Percentiles rank a stretch among this genome's conserved stretches.
These are phyloP conservation scores for Drosophila neocordata DNA, from an alignment of 1,140 invertebrate genomes.

Conservation along the genomic window DNA sequence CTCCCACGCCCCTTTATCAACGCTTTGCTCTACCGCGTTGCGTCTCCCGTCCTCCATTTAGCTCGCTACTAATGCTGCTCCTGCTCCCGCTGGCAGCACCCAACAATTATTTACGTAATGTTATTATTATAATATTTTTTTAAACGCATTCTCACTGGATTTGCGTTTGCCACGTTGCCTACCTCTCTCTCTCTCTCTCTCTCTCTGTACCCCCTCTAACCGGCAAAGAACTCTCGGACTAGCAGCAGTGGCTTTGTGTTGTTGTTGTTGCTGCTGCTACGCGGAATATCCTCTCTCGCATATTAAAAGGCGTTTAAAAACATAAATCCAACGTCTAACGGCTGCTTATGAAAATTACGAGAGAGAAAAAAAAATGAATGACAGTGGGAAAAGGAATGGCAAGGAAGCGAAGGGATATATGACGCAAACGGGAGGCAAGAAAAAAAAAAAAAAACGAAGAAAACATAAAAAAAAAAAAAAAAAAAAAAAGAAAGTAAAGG, in stretches of 20 bases:
- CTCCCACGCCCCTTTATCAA: not conserved
- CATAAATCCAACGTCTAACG: conserved; percentile 81
- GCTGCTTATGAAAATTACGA: conserved; percentile 82
- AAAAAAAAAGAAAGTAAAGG: not conserved
- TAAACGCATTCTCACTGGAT: conserved; percentile 80
- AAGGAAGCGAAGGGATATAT: conserved; percentile 18
- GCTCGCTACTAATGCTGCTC: not conserved
- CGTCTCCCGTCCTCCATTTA: too few species aligned
- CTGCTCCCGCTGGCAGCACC: conserved; percentile 42
- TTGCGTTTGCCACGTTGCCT: conserved; percentile 51
- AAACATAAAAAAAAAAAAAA: not conserved
- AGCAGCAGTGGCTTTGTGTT: conserved; percentile 77
- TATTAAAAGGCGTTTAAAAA: conserved; percentile 82
- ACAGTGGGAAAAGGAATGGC: conserved; percentile 38
- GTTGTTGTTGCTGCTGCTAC: conserved; percentile 47
- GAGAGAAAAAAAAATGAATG: conserved; percentile 67
- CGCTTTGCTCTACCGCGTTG: too few species aligned
- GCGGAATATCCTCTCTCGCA: conserved; percentile 77
- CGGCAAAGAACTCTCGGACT: conserved; percentile 48
- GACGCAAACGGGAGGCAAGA: not conserved
- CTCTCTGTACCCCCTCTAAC: too few species aligned
- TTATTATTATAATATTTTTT: conserved; percentile 82
- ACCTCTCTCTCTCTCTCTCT: too few species aligned
- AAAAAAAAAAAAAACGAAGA: not conserved
- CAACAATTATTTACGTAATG: conserved; percentile 81